Conservation (phyloP, 1,140 invertebrate genomes). For the Aleiodes sp. region DNA sequence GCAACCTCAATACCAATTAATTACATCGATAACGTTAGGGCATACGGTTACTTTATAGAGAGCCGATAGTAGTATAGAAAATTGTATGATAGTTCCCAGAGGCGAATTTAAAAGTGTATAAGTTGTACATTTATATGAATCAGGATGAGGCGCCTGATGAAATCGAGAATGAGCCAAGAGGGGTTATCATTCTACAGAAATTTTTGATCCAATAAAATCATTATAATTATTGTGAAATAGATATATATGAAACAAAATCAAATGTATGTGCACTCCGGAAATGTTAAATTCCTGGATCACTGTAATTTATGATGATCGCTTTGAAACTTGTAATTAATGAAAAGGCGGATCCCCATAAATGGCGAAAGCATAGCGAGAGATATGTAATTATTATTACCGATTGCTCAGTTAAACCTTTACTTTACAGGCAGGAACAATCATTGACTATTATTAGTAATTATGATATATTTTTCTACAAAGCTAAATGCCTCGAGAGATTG, state of each 20-base stretch:
- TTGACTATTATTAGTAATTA: background rate
- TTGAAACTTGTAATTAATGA: slow-evolving; percentile 15
- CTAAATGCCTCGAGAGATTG: background rate
- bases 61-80: background rate
- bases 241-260: slow-evolving; percentile 4
- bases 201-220: background rate
- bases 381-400: background rate
- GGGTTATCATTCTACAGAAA: background rate
- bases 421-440: background rate
- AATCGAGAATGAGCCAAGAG: slow-evolving; percentile 22
- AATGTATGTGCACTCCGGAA: slow-evolving; percentile 5
- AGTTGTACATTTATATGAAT: background rate
- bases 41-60: slow-evolving; percentile 23
- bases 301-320: background rate
- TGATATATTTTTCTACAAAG: background rate
- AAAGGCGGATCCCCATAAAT: slow-evolving; percentile 15
- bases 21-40: slow-evolving; percentile 33
- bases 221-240: background rate
- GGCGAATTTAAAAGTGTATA: background rate
- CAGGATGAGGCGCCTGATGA: slow-evolving; percentile 23
- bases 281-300: background rate
- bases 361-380: background rate
- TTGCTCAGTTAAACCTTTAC: background rate
- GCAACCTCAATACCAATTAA: slow-evolving; percentile 41
- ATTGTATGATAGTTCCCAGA: background rate